Evolutionary conservation across 2,888 invertebrate genomes (phyloP).

Genomic region (Mythimna vitellina): DNA sequence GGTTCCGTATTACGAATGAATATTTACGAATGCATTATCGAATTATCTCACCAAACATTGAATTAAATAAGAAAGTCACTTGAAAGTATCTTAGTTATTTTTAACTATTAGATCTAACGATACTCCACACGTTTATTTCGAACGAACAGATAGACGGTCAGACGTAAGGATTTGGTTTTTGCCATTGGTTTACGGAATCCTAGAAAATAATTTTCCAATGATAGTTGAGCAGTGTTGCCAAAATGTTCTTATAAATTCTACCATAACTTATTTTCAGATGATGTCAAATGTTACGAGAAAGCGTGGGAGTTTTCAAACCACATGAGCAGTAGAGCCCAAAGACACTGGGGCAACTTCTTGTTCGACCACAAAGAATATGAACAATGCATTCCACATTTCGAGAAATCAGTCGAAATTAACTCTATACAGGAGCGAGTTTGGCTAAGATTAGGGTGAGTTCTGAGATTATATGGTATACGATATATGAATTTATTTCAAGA

Average conservation of each 20-base stretch:
- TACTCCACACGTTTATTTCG: neutral
- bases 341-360: conserved; percentile 96
- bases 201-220: neutral
- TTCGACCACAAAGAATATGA: conserved; percentile 94
- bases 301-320: conserved; percentile 97
- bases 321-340: conserved; percentile 95
- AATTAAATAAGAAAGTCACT: neutral
- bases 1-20: conserved; percentile 1
- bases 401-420: conserved; percentile 96
- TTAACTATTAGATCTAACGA: neutral
- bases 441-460: conserved; percentile 93
- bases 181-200: neutral
- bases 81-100: neutral
- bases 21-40: neutral
- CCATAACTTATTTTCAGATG: conserved; percentile 86
- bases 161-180: neutral
- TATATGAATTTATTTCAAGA: neutral
- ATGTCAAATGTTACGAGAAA: conserved; percentile 94
- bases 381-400: conserved; percentile 95
- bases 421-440: conserved; percentile 96
- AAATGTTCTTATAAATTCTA: neutral
- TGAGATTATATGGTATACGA: neutral
- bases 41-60: too few species aligned
- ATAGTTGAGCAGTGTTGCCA: neutral
- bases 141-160: neutral